Evolutionary conservation across 2,113 vertebrate species (phyloP).

Genomic region (Oreotrochilus melanogaster): DNA sequence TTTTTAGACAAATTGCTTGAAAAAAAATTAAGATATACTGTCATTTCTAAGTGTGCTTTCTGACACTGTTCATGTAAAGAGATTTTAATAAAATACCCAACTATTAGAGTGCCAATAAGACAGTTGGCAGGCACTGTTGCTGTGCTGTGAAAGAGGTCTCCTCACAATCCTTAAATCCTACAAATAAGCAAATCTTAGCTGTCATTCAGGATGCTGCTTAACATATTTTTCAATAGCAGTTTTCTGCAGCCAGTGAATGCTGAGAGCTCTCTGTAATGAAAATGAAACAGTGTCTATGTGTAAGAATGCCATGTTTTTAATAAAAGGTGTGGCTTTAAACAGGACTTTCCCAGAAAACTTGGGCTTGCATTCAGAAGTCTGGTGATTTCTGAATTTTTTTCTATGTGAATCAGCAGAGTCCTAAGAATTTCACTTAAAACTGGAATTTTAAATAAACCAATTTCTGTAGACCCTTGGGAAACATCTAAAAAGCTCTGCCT

Average conservation of each 20-base stretch:
- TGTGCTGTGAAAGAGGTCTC: not conserved
- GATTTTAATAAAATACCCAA: not conserved
- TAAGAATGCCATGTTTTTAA: not conserved
- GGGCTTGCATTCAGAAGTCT: not conserved
- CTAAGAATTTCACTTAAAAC: accelerated
- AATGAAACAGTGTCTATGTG: not conserved
- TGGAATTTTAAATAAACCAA: not conserved
- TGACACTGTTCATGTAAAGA: not conserved
- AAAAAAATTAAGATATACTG: not conserved
- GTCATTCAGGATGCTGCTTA: not conserved
- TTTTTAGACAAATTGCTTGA: not conserved
- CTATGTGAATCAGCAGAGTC: not conserved
- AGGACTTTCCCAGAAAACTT: not conserved
- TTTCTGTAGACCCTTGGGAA: not conserved
- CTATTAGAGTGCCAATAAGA: accelerated
- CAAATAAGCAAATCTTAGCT: not conserved
- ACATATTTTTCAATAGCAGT: not conserved
- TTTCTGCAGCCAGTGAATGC: not conserved
- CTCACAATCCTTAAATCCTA: not conserved
- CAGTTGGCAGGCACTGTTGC: not conserved
- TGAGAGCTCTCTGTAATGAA: not conserved
- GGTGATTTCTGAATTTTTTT: not conserved
- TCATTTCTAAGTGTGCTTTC: not conserved
- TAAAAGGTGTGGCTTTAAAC: not conserved
- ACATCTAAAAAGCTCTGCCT: not conserved